A percentile compares a stretch with the other conserved stretches of the same genome.
These are phyloP conservation scores for Danio jaintianensis DNA, from an alignment of 2,797 vertebrate species.

Conservation along the genomic window DNA sequence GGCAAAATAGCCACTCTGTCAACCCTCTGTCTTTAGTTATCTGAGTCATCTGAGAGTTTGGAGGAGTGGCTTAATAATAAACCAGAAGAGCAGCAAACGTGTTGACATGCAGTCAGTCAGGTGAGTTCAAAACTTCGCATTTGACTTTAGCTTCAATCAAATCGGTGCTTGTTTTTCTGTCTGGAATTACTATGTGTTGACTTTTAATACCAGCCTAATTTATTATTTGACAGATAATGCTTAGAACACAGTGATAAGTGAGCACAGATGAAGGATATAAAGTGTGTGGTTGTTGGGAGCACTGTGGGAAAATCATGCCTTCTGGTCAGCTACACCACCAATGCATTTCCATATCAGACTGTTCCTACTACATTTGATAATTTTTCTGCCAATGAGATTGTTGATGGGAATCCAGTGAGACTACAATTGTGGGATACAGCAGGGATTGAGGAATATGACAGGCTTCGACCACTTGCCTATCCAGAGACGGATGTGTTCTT, in stretches of 20 bases:
- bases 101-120: no score
- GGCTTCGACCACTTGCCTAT: background rate
- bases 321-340: background rate
- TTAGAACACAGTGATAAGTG: background rate
- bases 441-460: background rate
- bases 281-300: background rate
- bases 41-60: background rate
- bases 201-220: background rate
- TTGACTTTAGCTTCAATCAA: background rate
- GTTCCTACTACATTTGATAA: background rate
- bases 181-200: background rate
- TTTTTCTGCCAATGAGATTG: background rate
- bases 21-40: background rate
- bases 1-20: background rate
- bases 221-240: background rate
- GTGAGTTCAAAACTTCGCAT: background rate
- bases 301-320: constrained; percentile 26
- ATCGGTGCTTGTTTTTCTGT: background rate
- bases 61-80: no score
- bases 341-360: background rate
- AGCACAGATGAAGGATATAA: background rate
- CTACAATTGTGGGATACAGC: background rate
- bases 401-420: background rate
- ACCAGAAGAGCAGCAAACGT: background rate
- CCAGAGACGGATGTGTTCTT: background rate